phyloP scores from a whole-genome alignment of 2,113 vertebrate species.

The Chionomys nivalis region DNA sequence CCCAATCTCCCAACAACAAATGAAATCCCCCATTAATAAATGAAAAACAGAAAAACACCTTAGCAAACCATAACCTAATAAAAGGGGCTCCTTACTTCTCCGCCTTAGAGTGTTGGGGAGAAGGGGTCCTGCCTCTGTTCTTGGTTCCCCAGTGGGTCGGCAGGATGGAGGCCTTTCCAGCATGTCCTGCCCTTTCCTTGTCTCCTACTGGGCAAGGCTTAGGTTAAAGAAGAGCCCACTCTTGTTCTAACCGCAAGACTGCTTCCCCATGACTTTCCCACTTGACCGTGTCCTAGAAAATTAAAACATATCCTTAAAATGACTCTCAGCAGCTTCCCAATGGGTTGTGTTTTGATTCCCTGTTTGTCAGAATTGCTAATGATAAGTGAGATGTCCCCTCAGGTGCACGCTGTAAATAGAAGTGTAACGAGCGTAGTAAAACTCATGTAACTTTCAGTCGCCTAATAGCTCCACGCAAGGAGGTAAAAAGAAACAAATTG shows the following conservation, averaged over 20 bases:
- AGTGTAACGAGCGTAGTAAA: not conserved
- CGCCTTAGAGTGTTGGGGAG: not conserved
- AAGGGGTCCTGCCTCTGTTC: not conserved
- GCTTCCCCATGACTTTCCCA: conserved; percentile 51
- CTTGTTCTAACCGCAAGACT: not conserved
- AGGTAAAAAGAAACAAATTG: not conserved
- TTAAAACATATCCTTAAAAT: not conserved
- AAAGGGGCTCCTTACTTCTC: not conserved
- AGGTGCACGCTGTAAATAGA: not conserved
- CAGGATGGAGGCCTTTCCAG: not conserved
- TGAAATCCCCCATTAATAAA: not conserved
- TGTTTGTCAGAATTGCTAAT: conserved; percentile 3
- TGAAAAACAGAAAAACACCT: too few species aligned
- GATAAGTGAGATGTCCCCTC: not conserved
- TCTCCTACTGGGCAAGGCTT: not conserved
- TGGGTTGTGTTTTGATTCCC: not conserved
- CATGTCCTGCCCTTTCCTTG: not conserved
- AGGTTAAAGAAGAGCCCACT: not conserved
- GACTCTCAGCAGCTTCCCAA: conserved; percentile 2
- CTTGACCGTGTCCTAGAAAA: conserved; percentile 9
- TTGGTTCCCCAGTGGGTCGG: not conserved
- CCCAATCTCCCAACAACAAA: too few species aligned
- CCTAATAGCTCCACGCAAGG: not conserved
- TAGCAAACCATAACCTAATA: not conserved
- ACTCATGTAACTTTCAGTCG: conserved; percentile 24